Conservation (phyloP, 2,888 invertebrate genomes). For the Acanthococcus lagerstroemiae region DNA sequence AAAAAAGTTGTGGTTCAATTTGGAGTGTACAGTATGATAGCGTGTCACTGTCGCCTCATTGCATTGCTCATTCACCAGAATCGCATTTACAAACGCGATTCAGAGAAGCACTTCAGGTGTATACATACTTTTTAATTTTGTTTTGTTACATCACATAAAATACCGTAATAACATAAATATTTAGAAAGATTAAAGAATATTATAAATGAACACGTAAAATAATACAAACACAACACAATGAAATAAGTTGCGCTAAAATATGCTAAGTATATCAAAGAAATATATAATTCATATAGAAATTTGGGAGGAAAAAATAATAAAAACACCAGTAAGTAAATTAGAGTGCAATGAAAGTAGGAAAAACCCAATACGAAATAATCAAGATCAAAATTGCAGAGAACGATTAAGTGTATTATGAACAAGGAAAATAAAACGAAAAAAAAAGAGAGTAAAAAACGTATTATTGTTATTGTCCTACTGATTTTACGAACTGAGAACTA, state of each 20-base stretch:
- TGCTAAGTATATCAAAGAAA: conserved; percentile 23
- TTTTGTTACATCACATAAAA: conserved; percentile 30
- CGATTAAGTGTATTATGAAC: no score
- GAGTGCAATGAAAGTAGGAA: conserved; percentile 1
- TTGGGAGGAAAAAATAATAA: conserved; percentile 14
- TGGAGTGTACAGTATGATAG: no score
- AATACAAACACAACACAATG: conserved; percentile 30
- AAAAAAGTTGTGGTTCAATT: no score
- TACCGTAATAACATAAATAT: conserved; percentile 26
- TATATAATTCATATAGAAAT: conserved; percentile 12
- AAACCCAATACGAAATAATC: no score
- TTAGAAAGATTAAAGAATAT: conserved; percentile 28
- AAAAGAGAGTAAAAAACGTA: conserved; percentile 7
- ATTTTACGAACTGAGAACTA: conserved; percentile 22
- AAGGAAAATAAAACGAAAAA: background rate
- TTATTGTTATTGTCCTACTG: conserved; percentile 20
- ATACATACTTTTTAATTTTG: conserved; percentile 1
- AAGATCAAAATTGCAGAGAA: no score
- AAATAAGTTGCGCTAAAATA: conserved; percentile 30
- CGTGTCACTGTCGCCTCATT: no score
- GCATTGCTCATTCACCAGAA: no score
- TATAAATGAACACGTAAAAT: conserved; percentile 30
- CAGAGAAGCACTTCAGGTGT: no score
- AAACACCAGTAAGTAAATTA: conserved; percentile 28
- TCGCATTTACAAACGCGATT: no score